These are phyloP conservation scores for Semnornis frantzii DNA, from an alignment of 2,113 vertebrate genomes.

Conservation along the genomic window DNA sequence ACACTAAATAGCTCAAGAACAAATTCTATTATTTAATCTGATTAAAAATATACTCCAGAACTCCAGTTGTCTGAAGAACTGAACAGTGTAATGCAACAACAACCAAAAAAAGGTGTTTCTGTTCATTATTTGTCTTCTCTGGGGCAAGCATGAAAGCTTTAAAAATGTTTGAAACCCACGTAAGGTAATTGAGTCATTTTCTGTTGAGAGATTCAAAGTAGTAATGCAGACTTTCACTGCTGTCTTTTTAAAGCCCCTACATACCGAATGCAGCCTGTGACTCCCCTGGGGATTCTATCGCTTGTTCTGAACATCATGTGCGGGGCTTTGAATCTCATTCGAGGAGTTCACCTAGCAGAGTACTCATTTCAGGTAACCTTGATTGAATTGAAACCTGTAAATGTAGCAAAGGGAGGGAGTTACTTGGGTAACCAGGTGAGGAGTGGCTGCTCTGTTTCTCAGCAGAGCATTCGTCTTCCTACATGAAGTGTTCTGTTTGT, in stretches of 20 bases:
- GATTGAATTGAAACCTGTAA: neutral
- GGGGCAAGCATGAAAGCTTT: neutral
- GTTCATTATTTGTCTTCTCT: neutral
- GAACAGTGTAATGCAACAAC: neutral
- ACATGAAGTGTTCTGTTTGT: neutral
- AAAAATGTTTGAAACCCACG: neutral
- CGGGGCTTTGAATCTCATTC: constrained; percentile 91
- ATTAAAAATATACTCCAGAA: neutral
- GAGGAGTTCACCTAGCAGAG: constrained; percentile 91
- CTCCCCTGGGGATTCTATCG: constrained; percentile 88
- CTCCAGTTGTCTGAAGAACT: neutral
- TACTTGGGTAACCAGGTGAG: neutral
- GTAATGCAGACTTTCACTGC: neutral
- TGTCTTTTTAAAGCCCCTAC: constrained; percentile 67
- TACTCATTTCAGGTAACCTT: constrained; percentile 88
- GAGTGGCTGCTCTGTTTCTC: neutral
- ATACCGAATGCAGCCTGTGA: constrained; percentile 87
- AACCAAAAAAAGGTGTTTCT: rapidly evolving
- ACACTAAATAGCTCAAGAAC: neutral
- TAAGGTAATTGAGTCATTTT: neutral
- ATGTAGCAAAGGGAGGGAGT: neutral
- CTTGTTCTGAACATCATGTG: constrained; percentile 96
- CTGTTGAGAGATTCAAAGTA: neutral
- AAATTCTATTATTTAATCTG: neutral
- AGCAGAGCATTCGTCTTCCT: neutral